Evolutionary conservation across 2,888 invertebrate species (phyloP), one percentile per base, ranked within the genome.

Genomic region (Stratiomys singularior): DNA sequence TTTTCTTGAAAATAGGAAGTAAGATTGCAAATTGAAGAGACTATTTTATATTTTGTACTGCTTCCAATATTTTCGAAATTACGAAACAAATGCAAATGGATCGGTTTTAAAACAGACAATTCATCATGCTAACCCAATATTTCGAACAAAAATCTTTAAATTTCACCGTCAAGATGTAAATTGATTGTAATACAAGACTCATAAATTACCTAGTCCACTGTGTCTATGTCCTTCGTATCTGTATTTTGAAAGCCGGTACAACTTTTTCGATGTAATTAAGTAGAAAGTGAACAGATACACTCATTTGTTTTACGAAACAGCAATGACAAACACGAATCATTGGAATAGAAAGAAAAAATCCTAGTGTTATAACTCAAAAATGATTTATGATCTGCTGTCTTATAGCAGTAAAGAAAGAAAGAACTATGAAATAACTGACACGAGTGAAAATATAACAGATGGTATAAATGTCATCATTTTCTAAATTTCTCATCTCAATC

Each of bases 281-380:
- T 47, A 69, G 69, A 69, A 69, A 69, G 69, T 46, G 11, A 47
- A 69, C 25, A 69, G 23, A 69, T 46, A 69, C 52, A 15, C 52
- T 52, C 4, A 52, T 52, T 52, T 52, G 52, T 52, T n/a, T 13
- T 37, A 9, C 37, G 37, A 37, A 9, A n/a, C 5, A 9, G 37
- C 37, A 37, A 9, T 37, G 37, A 37, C 52, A n/a, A 18, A 13
- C 3, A 52, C 52, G 52, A 52, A 52, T 52, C 52, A 13, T 52
- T 4, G 4, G 52, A 18, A 13, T 52, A 9, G 52, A n/a, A n/a
- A n/a, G n/a, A n/a, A n/a, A n/a, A n/a, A n/a, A n/a, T n/a, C n/a
- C n/a, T n/a, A n/a, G n/a, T n/a, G 18, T 52, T 9, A 52, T 52
- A 52, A 9, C 15, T 4, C 52, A 52, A 13, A 37, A 52, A 4